Percentiles rank a stretch among this genome's conserved stretches.
Conservation (phyloP, 2,797 vertebrate genomes). For the Onychomys arenicola region DNA sequence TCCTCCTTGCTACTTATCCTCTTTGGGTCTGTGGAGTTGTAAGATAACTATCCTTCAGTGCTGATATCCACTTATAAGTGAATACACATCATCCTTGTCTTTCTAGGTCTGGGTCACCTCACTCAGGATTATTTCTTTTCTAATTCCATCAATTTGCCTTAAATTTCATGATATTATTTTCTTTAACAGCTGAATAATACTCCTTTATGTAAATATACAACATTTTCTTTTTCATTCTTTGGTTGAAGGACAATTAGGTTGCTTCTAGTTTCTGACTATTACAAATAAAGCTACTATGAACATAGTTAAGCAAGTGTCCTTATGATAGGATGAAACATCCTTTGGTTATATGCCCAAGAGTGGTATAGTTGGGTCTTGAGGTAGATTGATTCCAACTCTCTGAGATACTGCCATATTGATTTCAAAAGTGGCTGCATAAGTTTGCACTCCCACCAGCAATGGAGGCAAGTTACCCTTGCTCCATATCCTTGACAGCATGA, state of each 20-base stretch:
- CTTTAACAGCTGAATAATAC: background rate
- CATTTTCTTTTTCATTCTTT: background rate
- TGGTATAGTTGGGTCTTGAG: too few relatives aligned
- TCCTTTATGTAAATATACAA: background rate
- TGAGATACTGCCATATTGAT: background rate
- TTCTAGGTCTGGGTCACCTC: background rate
- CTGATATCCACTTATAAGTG: too few relatives aligned
- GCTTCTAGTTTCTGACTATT: background rate
- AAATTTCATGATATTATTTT: background rate
- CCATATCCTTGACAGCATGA: background rate
- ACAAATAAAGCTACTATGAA: background rate
- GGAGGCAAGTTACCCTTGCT: background rate
- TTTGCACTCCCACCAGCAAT: background rate
- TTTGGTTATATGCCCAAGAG: too few relatives aligned
- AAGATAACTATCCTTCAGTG: too few relatives aligned
- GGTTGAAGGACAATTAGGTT: too few relatives aligned
- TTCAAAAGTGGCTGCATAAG: background rate
- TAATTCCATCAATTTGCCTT: too few relatives aligned
- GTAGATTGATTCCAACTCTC: too few relatives aligned
- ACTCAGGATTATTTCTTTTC: background rate
- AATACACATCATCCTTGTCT: too few relatives aligned
- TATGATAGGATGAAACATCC: too few relatives aligned
- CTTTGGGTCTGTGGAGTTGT: too few relatives aligned
- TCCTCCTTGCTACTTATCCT: too few relatives aligned
- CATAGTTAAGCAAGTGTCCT: too few relatives aligned